Evolutionary conservation across 35 echinoderm and acorn worm genomes (phyloP).

Genomic region (Stichopus chloronotus): DNA sequence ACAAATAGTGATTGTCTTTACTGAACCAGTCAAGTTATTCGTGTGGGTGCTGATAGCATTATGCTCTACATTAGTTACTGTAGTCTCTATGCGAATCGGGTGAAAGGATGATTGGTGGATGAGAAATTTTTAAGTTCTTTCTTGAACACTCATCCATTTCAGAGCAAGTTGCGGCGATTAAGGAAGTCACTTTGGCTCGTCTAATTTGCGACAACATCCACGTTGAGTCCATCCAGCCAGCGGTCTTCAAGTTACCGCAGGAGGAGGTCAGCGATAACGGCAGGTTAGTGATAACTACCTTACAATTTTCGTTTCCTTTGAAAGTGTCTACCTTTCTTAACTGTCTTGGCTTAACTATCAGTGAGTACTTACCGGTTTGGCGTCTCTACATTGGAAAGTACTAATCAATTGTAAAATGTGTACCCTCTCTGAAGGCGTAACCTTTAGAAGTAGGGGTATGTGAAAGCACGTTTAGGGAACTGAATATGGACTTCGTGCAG

Average conservation of each 20-base stretch:
- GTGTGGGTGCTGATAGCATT: not conserved
- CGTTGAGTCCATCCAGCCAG: slow-evolving; percentile 10
- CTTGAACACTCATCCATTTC: not conserved
- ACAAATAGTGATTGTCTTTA: not conserved
- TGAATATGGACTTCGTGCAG: no score
- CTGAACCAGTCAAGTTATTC: not conserved
- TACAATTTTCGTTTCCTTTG: no score
- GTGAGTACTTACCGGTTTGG: no score
- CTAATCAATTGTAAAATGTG: no score
- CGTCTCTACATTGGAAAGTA: no score
- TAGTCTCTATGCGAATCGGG: not conserved
- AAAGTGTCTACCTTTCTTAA: no score
- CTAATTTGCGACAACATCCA: slow-evolving; percentile 28
- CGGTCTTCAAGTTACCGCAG: slow-evolving; percentile 19
- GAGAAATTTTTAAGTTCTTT: not conserved
- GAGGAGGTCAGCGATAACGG: not conserved
- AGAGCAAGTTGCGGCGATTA: not conserved
- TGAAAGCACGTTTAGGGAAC: no score
- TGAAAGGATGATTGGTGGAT: not conserved
- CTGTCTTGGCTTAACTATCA: no score
- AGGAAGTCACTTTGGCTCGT: not conserved
- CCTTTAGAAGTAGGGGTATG: no score
- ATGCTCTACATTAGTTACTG: not conserved
- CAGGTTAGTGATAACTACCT: not conserved
- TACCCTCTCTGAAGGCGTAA: no score